A percentile compares a stretch with the other conserved stretches of the same genome.
These are phyloP conservation scores for Auanema freiburgensis DNA, from an alignment of 2,888 invertebrate species.

Conservation along the genomic window DNA sequence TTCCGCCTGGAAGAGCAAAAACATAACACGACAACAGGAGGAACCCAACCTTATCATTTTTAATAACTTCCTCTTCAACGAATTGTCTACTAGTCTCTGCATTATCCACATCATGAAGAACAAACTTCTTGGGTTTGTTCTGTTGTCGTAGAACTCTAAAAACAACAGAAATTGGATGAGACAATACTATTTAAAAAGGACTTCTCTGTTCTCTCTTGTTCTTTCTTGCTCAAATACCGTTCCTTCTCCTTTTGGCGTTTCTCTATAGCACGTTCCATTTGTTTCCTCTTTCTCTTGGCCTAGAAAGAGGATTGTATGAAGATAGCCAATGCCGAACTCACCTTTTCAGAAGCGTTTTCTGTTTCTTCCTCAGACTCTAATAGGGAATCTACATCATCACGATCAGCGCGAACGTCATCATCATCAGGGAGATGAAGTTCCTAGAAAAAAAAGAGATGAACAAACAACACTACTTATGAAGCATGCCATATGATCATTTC, in stretches of 20 bases:
- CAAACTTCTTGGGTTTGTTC: slow-evolving; percentile 38
- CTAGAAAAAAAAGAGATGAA: no score
- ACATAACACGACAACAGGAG: neutral
- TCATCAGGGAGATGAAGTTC: no score
- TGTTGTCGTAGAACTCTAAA: slow-evolving; percentile 27
- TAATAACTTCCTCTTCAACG: slow-evolving; percentile 29
- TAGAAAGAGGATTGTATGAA: slow-evolving; percentile 3
- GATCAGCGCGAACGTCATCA: no score
- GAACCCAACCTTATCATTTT: slow-evolving; percentile 10
- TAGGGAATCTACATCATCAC: no score
- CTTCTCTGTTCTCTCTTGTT: slow-evolving; percentile 24
- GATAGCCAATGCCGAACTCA: no score
- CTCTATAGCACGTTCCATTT: slow-evolving; percentile 3
- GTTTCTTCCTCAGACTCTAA: slow-evolving; percentile 15
- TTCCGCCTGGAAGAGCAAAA: neutral
- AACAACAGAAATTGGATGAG: slow-evolving; percentile 4
- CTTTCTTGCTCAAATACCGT: slow-evolving; percentile 24
- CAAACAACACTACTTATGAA: no score
- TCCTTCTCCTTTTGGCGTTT: slow-evolving; percentile 1
- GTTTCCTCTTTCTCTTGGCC: slow-evolving; percentile 24
- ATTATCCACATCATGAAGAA: slow-evolving; percentile 33
- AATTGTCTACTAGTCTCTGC: slow-evolving; percentile 44
- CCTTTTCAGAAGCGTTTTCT: slow-evolving; percentile 15
- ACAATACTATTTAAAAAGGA: neutral
- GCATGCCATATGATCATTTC: slow-evolving; percentile 23